These are phyloP conservation scores for Tiliqua scincoides DNA, from an alignment of 2,113 vertebrate species.

Conservation along the genomic window DNA sequence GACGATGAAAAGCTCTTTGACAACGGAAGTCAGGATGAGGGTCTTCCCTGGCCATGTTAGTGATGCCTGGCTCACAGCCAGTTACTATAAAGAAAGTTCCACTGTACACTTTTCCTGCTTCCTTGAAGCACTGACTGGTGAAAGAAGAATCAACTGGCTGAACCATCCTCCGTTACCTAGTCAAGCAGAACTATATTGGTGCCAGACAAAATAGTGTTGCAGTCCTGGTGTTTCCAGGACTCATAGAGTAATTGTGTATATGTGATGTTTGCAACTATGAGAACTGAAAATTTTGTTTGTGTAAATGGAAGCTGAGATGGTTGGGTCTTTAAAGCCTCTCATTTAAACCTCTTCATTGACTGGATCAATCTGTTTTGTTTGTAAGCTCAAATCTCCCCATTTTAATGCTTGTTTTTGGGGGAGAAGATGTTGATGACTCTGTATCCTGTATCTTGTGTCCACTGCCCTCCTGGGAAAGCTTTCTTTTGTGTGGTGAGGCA, in stretches of 20 bases:
- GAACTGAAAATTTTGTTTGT: neutral
- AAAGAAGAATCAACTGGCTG: neutral
- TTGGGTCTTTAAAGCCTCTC: neutral
- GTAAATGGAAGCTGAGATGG: neutral
- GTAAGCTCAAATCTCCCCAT: neutral
- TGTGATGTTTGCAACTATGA: neutral
- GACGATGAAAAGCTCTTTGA: neutral
- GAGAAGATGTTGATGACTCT: neutral
- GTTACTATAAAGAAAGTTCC: neutral
- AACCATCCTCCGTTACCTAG: neutral
- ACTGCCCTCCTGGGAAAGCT: neutral
- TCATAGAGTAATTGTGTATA: neutral
- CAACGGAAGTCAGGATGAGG: too few species aligned
- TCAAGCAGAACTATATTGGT: neutral
- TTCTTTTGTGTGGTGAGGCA: neutral
- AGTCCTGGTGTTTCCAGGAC: neutral
- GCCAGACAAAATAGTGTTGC: neutral
- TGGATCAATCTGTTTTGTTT: too few species aligned
- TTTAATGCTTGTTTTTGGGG: neutral
- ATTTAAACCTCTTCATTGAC: neutral
- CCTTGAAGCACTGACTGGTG: neutral
- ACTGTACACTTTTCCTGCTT: neutral
- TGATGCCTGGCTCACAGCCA: neutral
- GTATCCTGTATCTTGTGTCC: neutral
- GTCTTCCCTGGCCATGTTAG: neutral